Percentiles rank a stretch among this genome's conserved stretches.
Evolutionary conservation across 2,113 vertebrate species (phyloP).

Genomic region (Smithornis capensis): DNA sequence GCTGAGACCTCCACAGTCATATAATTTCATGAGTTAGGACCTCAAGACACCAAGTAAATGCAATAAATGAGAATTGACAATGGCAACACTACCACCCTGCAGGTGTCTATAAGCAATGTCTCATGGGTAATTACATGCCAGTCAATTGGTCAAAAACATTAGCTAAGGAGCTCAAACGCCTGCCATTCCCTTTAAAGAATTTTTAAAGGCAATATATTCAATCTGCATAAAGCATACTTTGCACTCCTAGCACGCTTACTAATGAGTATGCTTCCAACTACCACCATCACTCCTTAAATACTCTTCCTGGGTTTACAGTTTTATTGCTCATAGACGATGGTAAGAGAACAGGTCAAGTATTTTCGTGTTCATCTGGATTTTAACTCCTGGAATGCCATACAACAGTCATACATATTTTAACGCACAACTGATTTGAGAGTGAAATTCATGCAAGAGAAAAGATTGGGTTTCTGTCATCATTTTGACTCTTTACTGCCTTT

Average conservation of each 20-base stretch:
- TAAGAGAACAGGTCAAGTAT: background rate
- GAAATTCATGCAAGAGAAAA: background rate
- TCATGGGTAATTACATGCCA: background rate
- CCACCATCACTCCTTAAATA: background rate
- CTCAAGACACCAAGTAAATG: background rate
- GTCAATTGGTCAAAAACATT: background rate
- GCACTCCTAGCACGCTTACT: accelerated
- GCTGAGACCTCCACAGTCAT: background rate
- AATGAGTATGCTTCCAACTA: background rate
- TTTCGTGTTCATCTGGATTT: background rate
- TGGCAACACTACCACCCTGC: background rate
- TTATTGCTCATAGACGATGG: background rate
- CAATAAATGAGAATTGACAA: background rate
- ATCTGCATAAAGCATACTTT: background rate
- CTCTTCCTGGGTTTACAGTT: background rate
- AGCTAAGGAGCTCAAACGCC: background rate
- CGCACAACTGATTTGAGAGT: background rate
- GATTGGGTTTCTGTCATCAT: background rate
- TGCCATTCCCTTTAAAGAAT: background rate
- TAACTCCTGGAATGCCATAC: background rate
- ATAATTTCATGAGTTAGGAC: background rate
- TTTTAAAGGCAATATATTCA: background rate
- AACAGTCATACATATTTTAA: background rate
- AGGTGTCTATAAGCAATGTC: background rate
- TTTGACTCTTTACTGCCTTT: background rate